Evolutionary conservation across 2,797 vertebrate genomes (phyloP).

Genomic region (Parauchenoglanis ngamensis): DNA sequence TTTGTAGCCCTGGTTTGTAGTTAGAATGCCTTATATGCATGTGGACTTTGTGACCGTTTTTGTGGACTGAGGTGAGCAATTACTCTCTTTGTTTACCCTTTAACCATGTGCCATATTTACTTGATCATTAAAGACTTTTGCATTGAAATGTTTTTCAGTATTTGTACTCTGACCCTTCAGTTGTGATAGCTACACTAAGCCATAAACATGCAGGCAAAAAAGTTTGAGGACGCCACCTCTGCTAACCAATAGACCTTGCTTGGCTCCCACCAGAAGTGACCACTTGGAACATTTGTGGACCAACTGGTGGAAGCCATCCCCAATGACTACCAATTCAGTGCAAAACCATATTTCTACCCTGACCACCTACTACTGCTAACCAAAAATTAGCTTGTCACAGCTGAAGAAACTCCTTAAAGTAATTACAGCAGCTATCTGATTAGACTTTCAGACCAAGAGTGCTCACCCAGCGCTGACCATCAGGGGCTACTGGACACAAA

Average conservation of each 20-base stretch:
- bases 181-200: not conserved
- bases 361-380: not conserved
- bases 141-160: not conserved
- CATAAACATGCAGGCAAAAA: not conserved
- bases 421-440: constrained; percentile 5
- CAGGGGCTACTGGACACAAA: not conserved
- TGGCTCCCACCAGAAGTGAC: not conserved
- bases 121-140: not conserved
- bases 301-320: not conserved
- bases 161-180: not conserved
- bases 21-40: not conserved
- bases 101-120: not conserved
- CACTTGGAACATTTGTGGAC: not conserved
- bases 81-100: not conserved
- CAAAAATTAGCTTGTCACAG: not conserved
- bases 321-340: not conserved
- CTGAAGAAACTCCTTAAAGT: not conserved
- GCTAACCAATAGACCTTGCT: not conserved
- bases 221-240: not conserved
- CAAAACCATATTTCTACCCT: not conserved
- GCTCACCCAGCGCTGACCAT: not conserved
- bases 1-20: not conserved
- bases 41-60: not conserved
- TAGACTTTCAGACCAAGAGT: not conserved
- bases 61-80: not conserved